phyloP scores from a whole-genome alignment of 1,140 invertebrate genomes.

The Papilio aristodemus region DNA sequence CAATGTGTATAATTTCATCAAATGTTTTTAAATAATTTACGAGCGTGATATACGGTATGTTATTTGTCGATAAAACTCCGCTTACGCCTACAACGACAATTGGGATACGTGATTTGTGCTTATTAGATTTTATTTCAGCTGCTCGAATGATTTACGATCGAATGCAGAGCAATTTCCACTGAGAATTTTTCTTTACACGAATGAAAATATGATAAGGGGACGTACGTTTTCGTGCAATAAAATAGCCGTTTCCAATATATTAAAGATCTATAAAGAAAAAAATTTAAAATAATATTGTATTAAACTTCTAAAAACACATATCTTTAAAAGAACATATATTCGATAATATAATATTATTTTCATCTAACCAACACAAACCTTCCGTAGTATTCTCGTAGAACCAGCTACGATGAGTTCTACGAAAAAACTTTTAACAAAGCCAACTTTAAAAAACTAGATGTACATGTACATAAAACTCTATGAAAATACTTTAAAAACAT shows the following conservation, averaged over 20 bases:
- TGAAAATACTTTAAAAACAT: no score
- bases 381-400: no score
- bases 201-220: slow-evolving; percentile 11
- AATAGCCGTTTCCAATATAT: slow-evolving; percentile 3
- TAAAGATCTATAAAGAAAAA: not conserved
- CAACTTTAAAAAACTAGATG: no score
- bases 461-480: not conserved
- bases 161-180: slow-evolving; percentile 10
- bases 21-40: slow-evolving; percentile 4
- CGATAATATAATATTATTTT: no score
- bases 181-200: slow-evolving; percentile 17
- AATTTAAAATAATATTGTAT: not conserved
- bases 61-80: slow-evolving; percentile 18
- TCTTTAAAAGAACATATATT: no score
- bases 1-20: no score
- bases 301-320: no score
- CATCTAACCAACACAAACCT: no score
- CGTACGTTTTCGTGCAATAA: slow-evolving; percentile 11
- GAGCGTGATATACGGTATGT: not conserved
- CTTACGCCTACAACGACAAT: slow-evolving; percentile 1
- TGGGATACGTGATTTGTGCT: slow-evolving; percentile 21
- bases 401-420: not conserved
- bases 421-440: not conserved
- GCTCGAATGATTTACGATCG: slow-evolving; percentile 15
- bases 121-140: slow-evolving; percentile 23